phyloP scores from a whole-genome alignment of 2,888 invertebrate species.

The Volucella inanis region DNA sequence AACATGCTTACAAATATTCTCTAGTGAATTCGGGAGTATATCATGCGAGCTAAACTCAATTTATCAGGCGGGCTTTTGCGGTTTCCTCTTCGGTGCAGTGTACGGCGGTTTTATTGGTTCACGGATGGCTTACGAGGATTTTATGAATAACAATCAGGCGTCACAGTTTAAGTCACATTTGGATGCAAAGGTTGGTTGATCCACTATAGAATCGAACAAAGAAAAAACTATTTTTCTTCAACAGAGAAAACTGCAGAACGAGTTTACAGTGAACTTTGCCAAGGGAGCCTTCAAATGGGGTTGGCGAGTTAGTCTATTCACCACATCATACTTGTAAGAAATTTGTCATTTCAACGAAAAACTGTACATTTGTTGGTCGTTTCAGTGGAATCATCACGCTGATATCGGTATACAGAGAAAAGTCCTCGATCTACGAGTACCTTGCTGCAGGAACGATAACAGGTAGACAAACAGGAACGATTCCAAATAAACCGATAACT shows the following conservation, averaged over 20 bases:
- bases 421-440: constrained; percentile 88
- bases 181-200: constrained; percentile 86
- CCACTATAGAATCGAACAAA: neutral
- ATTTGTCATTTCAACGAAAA: neutral
- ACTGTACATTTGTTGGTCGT: neutral
- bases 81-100: constrained; percentile 86
- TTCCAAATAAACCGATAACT: neutral
- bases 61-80: constrained; percentile 85
- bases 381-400: constrained; percentile 86
- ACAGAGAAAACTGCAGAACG: constrained; percentile 88
- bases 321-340: constrained; percentile 87
- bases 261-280: constrained; percentile 87
- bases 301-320: constrained; percentile 88
- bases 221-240: constrained; percentile 76
- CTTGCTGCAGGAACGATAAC: constrained; percentile 86
- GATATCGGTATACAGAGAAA: constrained; percentile 87
- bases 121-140: constrained; percentile 86
- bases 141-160: constrained; percentile 90
- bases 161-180: constrained; percentile 87
- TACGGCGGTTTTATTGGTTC: constrained; percentile 87
- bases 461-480: constrained; percentile 60
- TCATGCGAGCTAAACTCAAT: constrained; percentile 86
- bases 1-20: constrained; percentile 71
- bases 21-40: constrained; percentile 87
- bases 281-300: constrained; percentile 89